These are phyloP conservation scores for Prinia subflava DNA, from an alignment of 2,113 vertebrate genomes.

Conservation along the genomic window DNA sequence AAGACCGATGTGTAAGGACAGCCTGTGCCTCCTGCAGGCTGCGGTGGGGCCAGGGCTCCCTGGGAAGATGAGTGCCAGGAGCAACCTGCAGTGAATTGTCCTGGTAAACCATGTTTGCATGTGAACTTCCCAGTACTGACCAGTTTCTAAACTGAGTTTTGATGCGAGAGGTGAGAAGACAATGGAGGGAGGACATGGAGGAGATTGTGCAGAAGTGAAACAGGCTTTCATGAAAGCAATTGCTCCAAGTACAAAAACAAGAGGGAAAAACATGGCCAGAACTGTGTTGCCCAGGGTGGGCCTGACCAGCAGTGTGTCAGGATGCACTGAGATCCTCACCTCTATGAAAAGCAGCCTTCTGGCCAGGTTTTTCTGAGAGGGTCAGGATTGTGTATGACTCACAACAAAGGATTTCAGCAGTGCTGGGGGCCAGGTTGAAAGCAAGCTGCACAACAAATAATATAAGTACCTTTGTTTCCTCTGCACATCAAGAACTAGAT, in stretches of 20 bases:
- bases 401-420: accelerated
- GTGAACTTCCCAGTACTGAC: background rate
- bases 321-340: background rate
- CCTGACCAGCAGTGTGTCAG: background rate
- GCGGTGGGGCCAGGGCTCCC: background rate
- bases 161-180: background rate
- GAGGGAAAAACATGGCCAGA: background rate
- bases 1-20: background rate
- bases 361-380: background rate
- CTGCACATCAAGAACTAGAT: background rate
- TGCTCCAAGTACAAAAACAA: background rate
- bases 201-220: background rate
- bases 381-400: background rate
- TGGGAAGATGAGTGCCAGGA: background rate
- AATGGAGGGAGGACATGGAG: background rate
- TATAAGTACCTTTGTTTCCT: background rate
- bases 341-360: background rate
- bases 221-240: background rate
- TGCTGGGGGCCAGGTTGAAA: background rate
- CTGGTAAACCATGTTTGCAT: background rate
- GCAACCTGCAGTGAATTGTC: background rate
- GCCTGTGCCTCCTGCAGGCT: background rate
- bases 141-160: background rate
- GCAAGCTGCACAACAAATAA: background rate
- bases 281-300: background rate